Evolutionary conservation across 2,113 vertebrate species (phyloP).

Genomic region (Rhea pennata): DNA sequence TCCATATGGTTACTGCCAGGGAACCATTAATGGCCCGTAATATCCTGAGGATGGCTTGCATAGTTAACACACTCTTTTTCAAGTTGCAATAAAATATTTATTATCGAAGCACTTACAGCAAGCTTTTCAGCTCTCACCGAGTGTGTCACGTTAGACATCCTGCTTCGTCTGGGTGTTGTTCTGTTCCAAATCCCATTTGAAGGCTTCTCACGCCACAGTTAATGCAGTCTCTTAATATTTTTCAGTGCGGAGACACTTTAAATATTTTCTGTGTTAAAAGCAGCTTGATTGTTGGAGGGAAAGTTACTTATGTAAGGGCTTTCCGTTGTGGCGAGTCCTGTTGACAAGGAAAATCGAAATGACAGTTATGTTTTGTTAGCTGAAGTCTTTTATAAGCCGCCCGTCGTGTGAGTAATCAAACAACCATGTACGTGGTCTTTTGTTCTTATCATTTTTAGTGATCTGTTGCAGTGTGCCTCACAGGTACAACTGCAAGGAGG

Average conservation of each 20-base stretch:
- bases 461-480: background rate
- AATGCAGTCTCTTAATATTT: background rate
- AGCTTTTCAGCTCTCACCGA: background rate
- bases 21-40: background rate
- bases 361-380: background rate
- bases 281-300: background rate
- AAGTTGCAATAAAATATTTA: slow-evolving; percentile 44
- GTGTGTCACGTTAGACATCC: background rate
- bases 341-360: background rate
- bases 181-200: background rate
- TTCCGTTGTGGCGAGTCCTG: background rate
- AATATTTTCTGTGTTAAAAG: background rate
- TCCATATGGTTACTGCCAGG: background rate
- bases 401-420: background rate
- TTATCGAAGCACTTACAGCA: slow-evolving; percentile 43
- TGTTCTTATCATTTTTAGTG: rapidly evolving
- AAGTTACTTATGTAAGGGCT: background rate
- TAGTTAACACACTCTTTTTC: slow-evolving; percentile 54
- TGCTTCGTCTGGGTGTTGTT: background rate
- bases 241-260: background rate
- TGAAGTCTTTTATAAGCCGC: background rate
- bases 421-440: rapidly evolving
- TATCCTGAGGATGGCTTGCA: background rate
- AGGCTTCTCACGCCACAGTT: background rate
- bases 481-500: background rate